phyloP scores from a whole-genome alignment of 2,888 invertebrate species.

The Thereva unica region DNA sequence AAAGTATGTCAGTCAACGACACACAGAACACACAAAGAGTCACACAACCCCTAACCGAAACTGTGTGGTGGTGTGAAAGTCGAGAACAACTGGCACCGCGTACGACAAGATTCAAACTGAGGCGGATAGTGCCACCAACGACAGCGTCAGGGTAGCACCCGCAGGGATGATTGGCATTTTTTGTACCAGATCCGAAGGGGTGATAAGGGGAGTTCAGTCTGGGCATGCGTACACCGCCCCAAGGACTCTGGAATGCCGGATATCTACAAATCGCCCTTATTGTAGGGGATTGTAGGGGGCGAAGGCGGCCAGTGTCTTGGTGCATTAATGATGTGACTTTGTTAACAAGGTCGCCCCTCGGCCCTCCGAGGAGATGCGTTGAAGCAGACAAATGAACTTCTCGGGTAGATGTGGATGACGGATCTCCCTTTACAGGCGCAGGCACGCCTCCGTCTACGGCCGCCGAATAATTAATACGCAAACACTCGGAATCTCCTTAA shows the following conservation, averaged over 20 bases:
- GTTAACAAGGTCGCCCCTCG: slow-evolving; percentile 25
- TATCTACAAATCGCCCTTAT: slow-evolving; percentile 18
- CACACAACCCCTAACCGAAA: not conserved
- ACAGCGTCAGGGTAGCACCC: slow-evolving; percentile 1
- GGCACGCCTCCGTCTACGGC: too few relatives aligned
- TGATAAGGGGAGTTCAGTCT: not conserved
- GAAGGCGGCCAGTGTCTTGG: not conserved
- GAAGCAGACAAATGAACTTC: slow-evolving; percentile 23
- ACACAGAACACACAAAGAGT: too few relatives aligned
- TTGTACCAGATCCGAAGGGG: slow-evolving; percentile 20
- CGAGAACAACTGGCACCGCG: slow-evolving; percentile 5
- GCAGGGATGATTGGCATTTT: slow-evolving; percentile 27
- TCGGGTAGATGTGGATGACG: not conserved
- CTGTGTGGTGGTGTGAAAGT: not conserved
- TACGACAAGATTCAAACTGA: slow-evolving; percentile 9
- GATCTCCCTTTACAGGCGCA: too few relatives aligned
- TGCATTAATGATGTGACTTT: slow-evolving; percentile 32
- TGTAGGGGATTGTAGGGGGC: slow-evolving; percentile 14
- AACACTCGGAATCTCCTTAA: too few relatives aligned
- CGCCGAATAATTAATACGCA: too few relatives aligned
- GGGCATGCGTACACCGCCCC: slow-evolving; percentile 17
- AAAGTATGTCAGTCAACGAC: too few relatives aligned
- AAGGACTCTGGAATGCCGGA: slow-evolving; percentile 2
- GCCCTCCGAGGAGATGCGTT: slow-evolving; percentile 12
- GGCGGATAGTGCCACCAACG: slow-evolving; percentile 7